Base-by-base conservation (phyloP, 1,140 invertebrate genomes). In the Halesus radiatus region DNA sequence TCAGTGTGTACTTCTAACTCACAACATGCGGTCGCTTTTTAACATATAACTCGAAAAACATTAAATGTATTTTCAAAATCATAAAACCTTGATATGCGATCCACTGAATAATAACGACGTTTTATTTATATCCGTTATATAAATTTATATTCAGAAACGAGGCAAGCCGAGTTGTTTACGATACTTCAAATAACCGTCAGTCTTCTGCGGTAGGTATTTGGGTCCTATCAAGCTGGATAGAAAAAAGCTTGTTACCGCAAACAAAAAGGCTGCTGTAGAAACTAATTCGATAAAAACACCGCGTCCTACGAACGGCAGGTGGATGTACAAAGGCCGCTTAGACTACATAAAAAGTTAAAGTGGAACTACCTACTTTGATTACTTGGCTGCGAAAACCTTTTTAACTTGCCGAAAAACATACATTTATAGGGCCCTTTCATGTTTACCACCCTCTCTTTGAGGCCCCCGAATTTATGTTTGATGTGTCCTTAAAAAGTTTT, bases 381-480 rank as follows among this genome's bases (percentile, higher is more conserved):
- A 45, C 37, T 45, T 45, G 37, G 37, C n/a, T 56, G 20, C 56
- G 18, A 23, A 60, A 60, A 60, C 23, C 56, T 60, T 60, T 60
- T 60, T 23, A 60, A 29, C 29, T 66, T 29, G 26, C 62, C 62
- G 62, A 66, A 66, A 66, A 66, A 66, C 23, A 66, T n/a, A 66
- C 26, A 66, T 66, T 72, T 66, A 20, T 52, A 22, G 13, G 37
- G 10, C 68, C 15, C 23, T 45, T 45, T 52, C 45, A 50, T 50
- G n/a, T 72, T 72, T 50, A 50, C 70, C 23, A 15, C 53, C 15
- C 15, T 20, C 53, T 58, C 54, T 56, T 32, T 75, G 54, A 58
- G 16, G 26, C 13, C 52, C 22, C 72, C 72, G 72, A 75, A 75
- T 75, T 75, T 58, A 54, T 75, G 37, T 75, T 73, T 23, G 52